Conservation (phyloP, 2,113 vertebrate genomes). For the Neodontobutis hainanensis region DNA sequence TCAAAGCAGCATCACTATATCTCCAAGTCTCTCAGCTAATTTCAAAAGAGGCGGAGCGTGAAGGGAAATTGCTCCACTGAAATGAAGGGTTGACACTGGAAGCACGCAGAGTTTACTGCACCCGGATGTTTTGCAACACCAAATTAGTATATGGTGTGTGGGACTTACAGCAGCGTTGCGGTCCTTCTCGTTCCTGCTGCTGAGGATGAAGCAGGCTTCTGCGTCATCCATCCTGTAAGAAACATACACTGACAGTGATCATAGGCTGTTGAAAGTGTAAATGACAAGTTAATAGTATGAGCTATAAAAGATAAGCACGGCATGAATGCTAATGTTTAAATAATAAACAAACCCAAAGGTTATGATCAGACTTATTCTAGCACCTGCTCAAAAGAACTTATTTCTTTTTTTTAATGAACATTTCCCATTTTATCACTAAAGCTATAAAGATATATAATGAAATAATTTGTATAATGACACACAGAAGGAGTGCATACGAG, state of each 20-base stretch:
- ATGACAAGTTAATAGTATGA: background rate
- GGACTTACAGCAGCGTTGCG: slow-evolving; percentile 91
- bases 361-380: too few species aligned
- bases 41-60: slow-evolving; percentile 19
- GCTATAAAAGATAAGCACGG: background rate
- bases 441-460: too few species aligned
- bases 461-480: too few species aligned
- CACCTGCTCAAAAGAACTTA: too few species aligned
- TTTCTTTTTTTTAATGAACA: too few species aligned
- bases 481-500: too few species aligned
- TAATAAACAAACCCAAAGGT: background rate
- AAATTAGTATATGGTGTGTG: background rate
- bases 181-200: slow-evolving; percentile 96
- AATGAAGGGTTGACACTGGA: background rate
- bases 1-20: slow-evolving; percentile 6
- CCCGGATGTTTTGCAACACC: background rate
- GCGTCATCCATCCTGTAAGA: slow-evolving; percentile 93
- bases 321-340: background rate
- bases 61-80: slow-evolving; percentile 1
- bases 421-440: too few species aligned
- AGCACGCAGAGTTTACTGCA: background rate
- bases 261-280: background rate
- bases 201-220: slow-evolving; percentile 97
- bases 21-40: slow-evolving; percentile 13
- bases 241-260: slow-evolving; percentile 8